Evolutionary conservation across 2,113 vertebrate genomes (phyloP).

Genomic region (Leiothrix lutea): DNA sequence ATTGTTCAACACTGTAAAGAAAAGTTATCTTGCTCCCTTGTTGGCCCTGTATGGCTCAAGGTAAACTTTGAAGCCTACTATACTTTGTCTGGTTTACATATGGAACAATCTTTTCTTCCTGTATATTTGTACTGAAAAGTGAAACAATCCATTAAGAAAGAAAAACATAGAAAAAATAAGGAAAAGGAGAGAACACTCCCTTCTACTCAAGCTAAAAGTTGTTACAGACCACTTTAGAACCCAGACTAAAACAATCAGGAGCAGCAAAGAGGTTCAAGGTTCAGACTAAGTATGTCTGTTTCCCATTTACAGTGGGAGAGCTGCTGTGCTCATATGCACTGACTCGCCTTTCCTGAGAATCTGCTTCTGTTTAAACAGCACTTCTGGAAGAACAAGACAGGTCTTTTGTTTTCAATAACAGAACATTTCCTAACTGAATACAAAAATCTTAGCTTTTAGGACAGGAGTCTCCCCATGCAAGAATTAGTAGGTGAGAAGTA

Average conservation of each 20-base stretch:
- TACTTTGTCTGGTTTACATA: background rate
- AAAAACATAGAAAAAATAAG: constrained; percentile 23
- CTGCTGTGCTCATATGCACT: background rate
- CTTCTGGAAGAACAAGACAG: background rate
- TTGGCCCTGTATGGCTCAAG: background rate
- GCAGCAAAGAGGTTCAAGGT: background rate
- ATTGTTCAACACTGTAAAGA: background rate
- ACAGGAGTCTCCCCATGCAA: background rate
- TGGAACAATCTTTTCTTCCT: background rate
- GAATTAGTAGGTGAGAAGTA: background rate
- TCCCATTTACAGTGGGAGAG: constrained; percentile 2
- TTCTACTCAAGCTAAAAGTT: background rate
- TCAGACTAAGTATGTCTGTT: background rate
- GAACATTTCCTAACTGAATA: background rate
- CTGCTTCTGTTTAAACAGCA: constrained; percentile 46
- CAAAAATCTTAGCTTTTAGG: background rate
- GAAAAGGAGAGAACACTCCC: background rate
- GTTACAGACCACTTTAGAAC: background rate
- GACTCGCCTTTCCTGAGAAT: background rate
- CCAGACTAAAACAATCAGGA: background rate
- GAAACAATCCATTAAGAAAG: constrained; percentile 17
- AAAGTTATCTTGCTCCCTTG: background rate
- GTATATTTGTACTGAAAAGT: constrained; percentile 28
- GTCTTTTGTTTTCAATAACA: background rate
- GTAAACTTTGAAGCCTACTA: background rate